Evolutionary conservation across 1,140 invertebrate genomes (phyloP), one percentile per base, ranked within the genome.

Genomic region (Ganaspis sp.): DNA sequence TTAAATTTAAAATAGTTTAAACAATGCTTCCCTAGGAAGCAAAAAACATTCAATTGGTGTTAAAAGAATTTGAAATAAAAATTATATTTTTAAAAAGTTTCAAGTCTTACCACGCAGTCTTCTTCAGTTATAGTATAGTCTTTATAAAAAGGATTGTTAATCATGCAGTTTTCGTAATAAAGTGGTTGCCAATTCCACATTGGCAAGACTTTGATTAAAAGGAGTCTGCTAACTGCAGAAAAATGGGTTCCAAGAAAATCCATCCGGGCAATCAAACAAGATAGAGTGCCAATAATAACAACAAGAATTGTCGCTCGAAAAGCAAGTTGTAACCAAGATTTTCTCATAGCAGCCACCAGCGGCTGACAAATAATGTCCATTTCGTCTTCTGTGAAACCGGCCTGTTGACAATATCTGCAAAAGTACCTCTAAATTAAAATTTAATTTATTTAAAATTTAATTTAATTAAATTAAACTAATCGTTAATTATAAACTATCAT

Each of bases 171-270:
- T 74, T 94, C 93, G 83, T 95, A 94, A 82, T 96, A 96, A 15
- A 96, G 87, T 8, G 93, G 92, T n/a, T 94, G 94, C 96, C 96
- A 97, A 83, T 96, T 95, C 94, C 95, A 96, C 38, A 95, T 90
- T 0, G 95, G 95, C 9, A 96, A 85, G 9, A 96, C 83, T 90
- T 94, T 94, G 15, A 95, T 93, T 75, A 95, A 84, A 3, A 93
- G 80, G n/a, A 95, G 92, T 74, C 94, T 92, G 9, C 92, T 92
- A 15, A 94, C 85, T 0, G 94, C 94, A 0, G 93, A 91, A 3
- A 94, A 92, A 76, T 92, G 91, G 1, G 88, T 93, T 84, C 94
- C 93, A 92, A 90, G 86, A 17, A 88, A 89, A 74, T 92, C 92
- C 15, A 92, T 74, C 58, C 92, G 91, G 0, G 89, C 84, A 1